A percentile compares a stretch with the other conserved stretches of the same genome.
These are phyloP conservation scores for Andricus quercusramuli DNA, from an alignment of 2,888 invertebrate genomes.

Conservation along the genomic window DNA sequence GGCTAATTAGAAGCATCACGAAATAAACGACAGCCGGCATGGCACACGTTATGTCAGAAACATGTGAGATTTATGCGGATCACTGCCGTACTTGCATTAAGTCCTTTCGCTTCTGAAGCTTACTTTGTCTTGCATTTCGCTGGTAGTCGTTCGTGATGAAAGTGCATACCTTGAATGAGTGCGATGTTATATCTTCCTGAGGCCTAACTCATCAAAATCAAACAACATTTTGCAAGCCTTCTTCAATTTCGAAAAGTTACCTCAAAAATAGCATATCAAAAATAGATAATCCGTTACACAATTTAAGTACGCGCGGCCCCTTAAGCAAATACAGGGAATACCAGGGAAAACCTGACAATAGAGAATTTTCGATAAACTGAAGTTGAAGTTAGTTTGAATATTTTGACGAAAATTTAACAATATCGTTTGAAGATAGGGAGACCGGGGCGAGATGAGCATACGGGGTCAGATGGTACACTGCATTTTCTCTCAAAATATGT, in stretches of 20 bases:
- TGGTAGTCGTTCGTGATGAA: constrained; percentile 32
- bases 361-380: too few species aligned
- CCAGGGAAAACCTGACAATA: too few species aligned
- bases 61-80: constrained; percentile 31
- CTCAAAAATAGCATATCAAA: too few species aligned
- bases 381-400: too few species aligned
- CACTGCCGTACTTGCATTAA: constrained; percentile 36
- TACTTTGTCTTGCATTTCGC: constrained; percentile 36
- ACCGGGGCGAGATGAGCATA: too few species aligned
- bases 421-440: too few species aligned
- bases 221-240: not conserved
- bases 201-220: not conserved
- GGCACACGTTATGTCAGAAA: constrained; percentile 26
- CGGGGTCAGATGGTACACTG: too few species aligned
- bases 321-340: too few species aligned
- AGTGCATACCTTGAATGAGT: constrained; percentile 12
- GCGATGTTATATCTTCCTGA: constrained; percentile 1
- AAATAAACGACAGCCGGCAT: constrained; percentile 29
- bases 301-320: too few species aligned
- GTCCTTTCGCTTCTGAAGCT: constrained; percentile 40
- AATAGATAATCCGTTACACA: too few species aligned
- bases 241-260: not conserved
- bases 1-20: constrained; percentile 34
- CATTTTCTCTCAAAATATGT: too few species aligned
- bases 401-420: too few species aligned